Evolutionary conservation across 2,797 vertebrate genomes (phyloP), one percentile per base, ranked within the genome.

Genomic region (Mycteria americana): DNA sequence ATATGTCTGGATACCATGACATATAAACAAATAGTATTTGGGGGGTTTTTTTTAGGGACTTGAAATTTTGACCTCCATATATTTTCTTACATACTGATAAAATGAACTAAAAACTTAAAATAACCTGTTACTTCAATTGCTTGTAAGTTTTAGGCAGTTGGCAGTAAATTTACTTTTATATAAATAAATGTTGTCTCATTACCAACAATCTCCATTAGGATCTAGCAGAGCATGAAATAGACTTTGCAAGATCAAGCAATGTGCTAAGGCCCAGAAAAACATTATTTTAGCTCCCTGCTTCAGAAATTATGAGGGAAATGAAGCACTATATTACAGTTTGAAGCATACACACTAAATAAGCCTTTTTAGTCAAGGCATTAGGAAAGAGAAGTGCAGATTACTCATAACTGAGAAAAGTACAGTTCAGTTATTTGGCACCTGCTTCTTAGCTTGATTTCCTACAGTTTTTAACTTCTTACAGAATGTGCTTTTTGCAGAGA

Each of bases 161-260:
- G 91, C 86, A 96, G 91, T 97, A 97, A 98, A 98, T 98, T 97
- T 97, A 92, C 92, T 97, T 98, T 97, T 97, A 97, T 97, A 98
- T 97, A 98, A 98, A 98, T 98, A 98, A 98, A 97, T 98, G 97
- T 97, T 98, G 95, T 98, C 97, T 98, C 97, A 98, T 98, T 98
- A 98, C 97, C 92, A 97, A 84, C 96, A 95, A 96, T 96, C 97
- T 97, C 97, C 94, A 98, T 98, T 98, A 98, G 97, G 95, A 93
- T 96, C 96, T 96, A 98, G 95, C 97, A 98, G 98, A 98, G 96
- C 97, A 97, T 98, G 98, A 98, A 98, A 98, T 98, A 97, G 97
- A 97, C 97, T 98, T 98, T 97, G 95, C 97, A 97, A 98, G 97
- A 98, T 97, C 95, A 97, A 95, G 97, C 96, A 97, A 94, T 92